Evolutionary conservation across 2,888 invertebrate species (phyloP), one percentile per base, ranked within the genome.

Genomic region (Neoitamus cyanurus): DNA sequence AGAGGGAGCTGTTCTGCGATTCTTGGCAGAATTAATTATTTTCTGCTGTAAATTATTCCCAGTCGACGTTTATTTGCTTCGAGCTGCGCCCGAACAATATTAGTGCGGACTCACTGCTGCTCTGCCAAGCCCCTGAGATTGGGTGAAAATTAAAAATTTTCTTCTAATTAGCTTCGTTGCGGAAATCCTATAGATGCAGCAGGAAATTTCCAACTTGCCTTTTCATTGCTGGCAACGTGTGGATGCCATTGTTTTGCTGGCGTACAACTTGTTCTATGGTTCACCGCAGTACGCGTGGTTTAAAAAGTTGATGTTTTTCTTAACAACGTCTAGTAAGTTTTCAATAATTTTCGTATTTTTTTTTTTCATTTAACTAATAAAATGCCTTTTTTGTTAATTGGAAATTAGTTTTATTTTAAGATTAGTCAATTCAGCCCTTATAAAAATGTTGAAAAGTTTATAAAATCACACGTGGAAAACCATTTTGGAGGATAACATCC

Each of bases 11-110:
- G 9, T 73, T 73, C 34, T n/a, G 0, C 20, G 72, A 73, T 20
- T 73, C 36, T 34, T 73, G 34, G 72, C 72, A 73, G 73, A 73
- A 73, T 73, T 73, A 73, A 73, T 73, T 73, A 73, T 73, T 73
- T 36, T 37, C 37, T 6, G 73, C 36, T 73, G 37, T 73, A 73
- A 73, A 73, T 73, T 73, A 73, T 73, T 73, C 34, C 72, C 31
- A 13, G 72, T 72, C 31, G 73, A 34, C 73, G 34, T 73, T 34
- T 34, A 73, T 73, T 34, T 30, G 72, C 31, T 73, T 20, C 58
- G 1, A 42, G 58, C 58, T 58, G 25, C 58, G 20, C 15, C 25
- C 20, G 25, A 58, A 58, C 58, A 58, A 58, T 58, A 58, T 58
- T 58, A 20, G 25, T 7, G 34, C 34, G 34, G 34, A 34, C 4